Percentiles rank a stretch among this genome's conserved stretches.
phyloP scores from a whole-genome alignment of 2,888 invertebrate species.

The Ichneumoninae sp. region DNA sequence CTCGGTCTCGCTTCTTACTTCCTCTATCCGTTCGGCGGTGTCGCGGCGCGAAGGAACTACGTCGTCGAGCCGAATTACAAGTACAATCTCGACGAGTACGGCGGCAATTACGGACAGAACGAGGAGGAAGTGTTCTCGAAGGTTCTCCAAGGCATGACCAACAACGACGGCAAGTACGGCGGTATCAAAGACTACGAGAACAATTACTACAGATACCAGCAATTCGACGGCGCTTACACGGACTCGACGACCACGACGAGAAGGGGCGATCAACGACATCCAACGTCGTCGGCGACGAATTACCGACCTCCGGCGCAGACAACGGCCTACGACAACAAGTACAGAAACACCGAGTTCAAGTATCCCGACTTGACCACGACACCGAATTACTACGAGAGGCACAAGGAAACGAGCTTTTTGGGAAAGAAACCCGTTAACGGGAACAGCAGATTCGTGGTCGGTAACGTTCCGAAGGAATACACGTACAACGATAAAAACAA shows the following conservation, averaged over 20 bases:
- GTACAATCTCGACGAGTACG: constrained; percentile 89
- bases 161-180: constrained; percentile 67
- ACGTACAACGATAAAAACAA: constrained; percentile 40
- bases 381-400: constrained; percentile 77
- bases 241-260: constrained; percentile 84
- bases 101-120: constrained; percentile 88
- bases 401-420: constrained; percentile 65
- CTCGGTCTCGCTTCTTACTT: constrained; percentile 92
- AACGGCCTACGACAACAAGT: constrained; percentile 72
- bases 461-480: constrained; percentile 87
- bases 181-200: constrained; percentile 74
- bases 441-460: constrained; percentile 87
- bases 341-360: constrained; percentile 78
- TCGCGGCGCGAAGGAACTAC: constrained; percentile 87
- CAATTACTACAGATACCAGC: constrained; percentile 78
- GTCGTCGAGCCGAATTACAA: constrained; percentile 86
- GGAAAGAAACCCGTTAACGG: constrained; percentile 66
- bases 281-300: constrained; percentile 68
- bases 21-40: constrained; percentile 90
- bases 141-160: constrained; percentile 89
- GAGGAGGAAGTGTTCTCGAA: constrained; percentile 92
- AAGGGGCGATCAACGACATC: constrained; percentile 73
- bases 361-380: constrained; percentile 77
- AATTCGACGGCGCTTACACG: constrained; percentile 76
- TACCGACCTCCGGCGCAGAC: constrained; percentile 74